These are phyloP conservation scores for Gallinago undulata DNA, from an alignment of 2,113 vertebrate genomes.

Conservation along the genomic window DNA sequence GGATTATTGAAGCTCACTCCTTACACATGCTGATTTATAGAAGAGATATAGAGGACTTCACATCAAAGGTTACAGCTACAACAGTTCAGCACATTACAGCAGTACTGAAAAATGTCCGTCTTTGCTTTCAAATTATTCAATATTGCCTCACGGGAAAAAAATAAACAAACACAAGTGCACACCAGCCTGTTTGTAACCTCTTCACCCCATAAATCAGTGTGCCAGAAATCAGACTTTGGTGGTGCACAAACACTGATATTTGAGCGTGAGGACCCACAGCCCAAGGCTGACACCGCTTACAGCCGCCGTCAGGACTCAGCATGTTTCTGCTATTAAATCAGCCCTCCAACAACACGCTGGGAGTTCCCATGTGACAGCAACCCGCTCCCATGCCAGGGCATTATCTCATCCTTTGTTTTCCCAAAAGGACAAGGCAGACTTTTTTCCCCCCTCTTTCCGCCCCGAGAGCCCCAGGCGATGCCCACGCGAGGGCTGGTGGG, in stretches of 20 bases:
- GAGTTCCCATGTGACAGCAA: constrained; percentile 15
- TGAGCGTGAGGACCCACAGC: not conserved
- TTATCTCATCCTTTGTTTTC: constrained; percentile 61
- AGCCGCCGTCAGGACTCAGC: not conserved
- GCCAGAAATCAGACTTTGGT: not conserved
- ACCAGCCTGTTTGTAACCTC: not conserved
- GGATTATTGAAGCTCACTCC: not conserved
- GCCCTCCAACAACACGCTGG: not conserved
- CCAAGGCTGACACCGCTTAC: not conserved
- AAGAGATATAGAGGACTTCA: not conserved
- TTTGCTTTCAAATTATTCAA: not conserved
- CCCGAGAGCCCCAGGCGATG: fast-evolving
- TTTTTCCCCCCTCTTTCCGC: not conserved
- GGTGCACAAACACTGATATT: not conserved
- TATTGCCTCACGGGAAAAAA: not conserved
- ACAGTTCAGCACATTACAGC: fast-evolving
- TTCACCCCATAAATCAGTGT: not conserved
- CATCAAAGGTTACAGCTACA: not conserved
- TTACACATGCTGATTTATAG: not conserved
- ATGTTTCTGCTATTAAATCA: constrained; percentile 43
- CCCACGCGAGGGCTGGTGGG: not conserved
- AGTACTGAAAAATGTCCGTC: not conserved
- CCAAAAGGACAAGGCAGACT: not conserved
- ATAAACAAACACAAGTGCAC: not conserved
- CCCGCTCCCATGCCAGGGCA: constrained; percentile 27